phyloP scores from a whole-genome alignment of 2,113 vertebrate genomes.

The Cottus gobio region DNA sequence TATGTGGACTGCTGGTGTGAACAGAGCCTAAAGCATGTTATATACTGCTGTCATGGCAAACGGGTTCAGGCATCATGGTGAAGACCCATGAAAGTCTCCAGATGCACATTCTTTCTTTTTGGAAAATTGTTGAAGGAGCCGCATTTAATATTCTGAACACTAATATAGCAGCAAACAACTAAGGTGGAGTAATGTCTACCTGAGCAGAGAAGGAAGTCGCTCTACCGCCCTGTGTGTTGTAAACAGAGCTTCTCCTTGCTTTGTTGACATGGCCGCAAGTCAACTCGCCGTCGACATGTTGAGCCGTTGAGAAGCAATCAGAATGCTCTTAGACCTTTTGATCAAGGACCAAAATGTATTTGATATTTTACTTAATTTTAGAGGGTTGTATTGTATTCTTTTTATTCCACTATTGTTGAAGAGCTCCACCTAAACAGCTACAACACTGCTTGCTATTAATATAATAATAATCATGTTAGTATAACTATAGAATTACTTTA shows the following conservation, averaged over 20 bases:
- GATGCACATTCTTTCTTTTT: not conserved
- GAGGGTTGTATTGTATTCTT: not conserved
- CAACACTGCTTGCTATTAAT: not conserved
- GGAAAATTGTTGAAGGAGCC: no score
- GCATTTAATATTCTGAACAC: no score
- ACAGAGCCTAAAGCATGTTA: conserved; percentile 41
- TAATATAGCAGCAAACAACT: not conserved
- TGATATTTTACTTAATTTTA: not conserved
- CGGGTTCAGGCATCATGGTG: conserved; percentile 9
- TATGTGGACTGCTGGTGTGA: conserved; percentile 47
- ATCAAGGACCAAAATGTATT: not conserved
- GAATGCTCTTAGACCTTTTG: not conserved
- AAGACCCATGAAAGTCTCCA: not conserved
- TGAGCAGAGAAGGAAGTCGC: not conserved
- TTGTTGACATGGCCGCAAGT: not conserved
- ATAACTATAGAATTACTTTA: not conserved
- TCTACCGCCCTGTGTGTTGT: not conserved
- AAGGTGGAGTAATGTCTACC: no score
- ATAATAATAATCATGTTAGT: not conserved
- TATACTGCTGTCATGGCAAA: conserved; percentile 30
- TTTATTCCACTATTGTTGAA: not conserved
- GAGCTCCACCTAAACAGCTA: no score
- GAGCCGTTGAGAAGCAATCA: not conserved
- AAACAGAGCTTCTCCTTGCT: not conserved
- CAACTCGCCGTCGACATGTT: no score